Base-by-base conservation (phyloP, 1,140 invertebrate species). In the Heliconius nattereri region DNA sequence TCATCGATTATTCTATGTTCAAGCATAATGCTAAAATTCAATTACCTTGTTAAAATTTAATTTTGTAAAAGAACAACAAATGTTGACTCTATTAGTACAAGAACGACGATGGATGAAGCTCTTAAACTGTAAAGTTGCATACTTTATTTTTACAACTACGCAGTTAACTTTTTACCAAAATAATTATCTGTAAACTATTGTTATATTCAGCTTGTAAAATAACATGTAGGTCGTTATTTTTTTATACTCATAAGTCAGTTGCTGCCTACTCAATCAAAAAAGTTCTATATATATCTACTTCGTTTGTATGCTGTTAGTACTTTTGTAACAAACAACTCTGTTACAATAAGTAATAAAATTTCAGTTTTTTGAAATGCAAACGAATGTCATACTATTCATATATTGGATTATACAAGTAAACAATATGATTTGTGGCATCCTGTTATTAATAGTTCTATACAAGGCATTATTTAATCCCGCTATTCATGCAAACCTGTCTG, bases 171-270 rank as follows among this genome's bases (percentile, higher is more conserved):
- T 88, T 88, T 85, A 80, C 81, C 73, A 71, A 57, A 82, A 79
- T 83, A 84, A 84, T 78, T 78, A 78, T 66, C 71, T 73, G 60
- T 29, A 74, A 78, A 78, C 86, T 89, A 88, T 89, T 85, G 85
- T 85, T 83, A 75, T 81, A 82, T 82, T 85, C 84, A 89, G 85
- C 83, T 82, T 85, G 84, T 85, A 86, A 90, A 88, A 87, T 87
- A 81, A 85, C 85, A 83, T 85, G 81, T 83, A 79, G 78, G 85
- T 89, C 87, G 86, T 90, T 88, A 90, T 79, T 82, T 83, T 83
- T 84, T 85, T 87, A 85, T 86, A 73, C 75, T 79, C 81, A 85
- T 89, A 87, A 89, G 88, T 90, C 88, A 90, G 54, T 52, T 57
- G 74, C 32, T 66, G 6, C 7, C 8, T 75, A 26, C 13, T 16